Evolutionary conservation across 2,113 vertebrate species (phyloP), one percentile per base, ranked within the genome.

Genomic region (Ranitomeya imitator): DNA sequence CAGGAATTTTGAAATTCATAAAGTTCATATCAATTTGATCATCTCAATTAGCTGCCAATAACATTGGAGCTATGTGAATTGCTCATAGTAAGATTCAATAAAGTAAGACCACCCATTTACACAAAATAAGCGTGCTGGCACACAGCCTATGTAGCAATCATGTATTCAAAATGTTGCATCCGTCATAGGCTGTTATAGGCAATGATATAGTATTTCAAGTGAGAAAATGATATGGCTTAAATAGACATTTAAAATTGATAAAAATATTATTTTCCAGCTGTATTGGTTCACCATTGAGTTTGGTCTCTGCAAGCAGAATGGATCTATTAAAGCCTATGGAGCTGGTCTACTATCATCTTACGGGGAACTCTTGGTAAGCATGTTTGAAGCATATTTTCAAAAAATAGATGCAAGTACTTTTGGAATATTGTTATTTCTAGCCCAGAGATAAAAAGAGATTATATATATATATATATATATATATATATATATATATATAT

Each of bases 251-350:
- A 18, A 11, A 71, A 71, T 15, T 11, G 16, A 31, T 31, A 15
- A 37, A 37, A 51, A 76, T 76, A 31, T 51, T 76, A 31, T 51
- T 83, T 80, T 55, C 15, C 81, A 96, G 94, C 90, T 97, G 55
- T 96, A 95, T 83, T 96, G 96, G 95, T 97, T 97, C 89, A 95
- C 96, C 23, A 93, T 95, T 87, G 95, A 97, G 85, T 96, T 96
- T 67, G 94, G 95, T 18, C 95, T 97, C 79, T 96, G 94, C 86
- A 96, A 96, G 88, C 93, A 96, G 93, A 95, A 95, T 0, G 94
- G 94, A 63, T 23, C 81, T 0, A 92, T 96, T 78, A 97, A 94
- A 90, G 96, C 95, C 16, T 97, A 95, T 0, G 94, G 96, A 2
- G 95, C 95, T 45, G 96, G 94, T 8, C 92, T 96, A 19, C 93